Evolutionary conservation across 92 coral and sea anemone genomes (phyloP).

Genomic region (Zoanthus gigantus): DNA sequence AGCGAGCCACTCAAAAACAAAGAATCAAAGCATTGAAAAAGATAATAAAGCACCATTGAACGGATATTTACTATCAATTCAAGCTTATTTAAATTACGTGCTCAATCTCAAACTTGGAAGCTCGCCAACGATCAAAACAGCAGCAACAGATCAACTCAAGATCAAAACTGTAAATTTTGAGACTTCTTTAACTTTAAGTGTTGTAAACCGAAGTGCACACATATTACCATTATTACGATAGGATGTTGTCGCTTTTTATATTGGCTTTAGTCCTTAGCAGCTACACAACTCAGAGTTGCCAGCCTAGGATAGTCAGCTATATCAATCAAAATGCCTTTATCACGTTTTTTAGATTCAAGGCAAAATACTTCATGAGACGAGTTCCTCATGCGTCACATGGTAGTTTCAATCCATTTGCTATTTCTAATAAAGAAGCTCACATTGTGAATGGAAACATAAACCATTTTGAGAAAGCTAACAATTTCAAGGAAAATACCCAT

Average conservation of each 20-base stretch:
- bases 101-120: no score
- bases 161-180: background rate
- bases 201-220: slow-evolving; percentile 9
- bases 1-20: no score
- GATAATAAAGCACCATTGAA: no score
- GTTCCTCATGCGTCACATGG: slow-evolving; percentile 6
- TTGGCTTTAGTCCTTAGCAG: slow-evolving; percentile 12
- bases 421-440: slow-evolving; percentile 3
- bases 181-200: background rate
- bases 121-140: no score
- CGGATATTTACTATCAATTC: no score
- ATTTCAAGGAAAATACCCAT: background rate
- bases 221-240: slow-evolving; percentile 1
- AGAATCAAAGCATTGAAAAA: no score
- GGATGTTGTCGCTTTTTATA: background rate
- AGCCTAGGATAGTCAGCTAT: background rate
- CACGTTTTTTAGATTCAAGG: background rate
- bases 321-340: background rate
- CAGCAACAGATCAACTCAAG: no score
- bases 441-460: slow-evolving; percentile 1
- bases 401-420: slow-evolving; percentile 6
- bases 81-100: no score
- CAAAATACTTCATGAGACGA: background rate
- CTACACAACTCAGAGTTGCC: background rate
- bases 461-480: background rate